A percentile compares a stretch with the other conserved stretches of the same genome.
These are phyloP conservation scores for Temnothorax longispinosus DNA, from an alignment of 1,140 invertebrate genomes.

Conservation along the genomic window DNA sequence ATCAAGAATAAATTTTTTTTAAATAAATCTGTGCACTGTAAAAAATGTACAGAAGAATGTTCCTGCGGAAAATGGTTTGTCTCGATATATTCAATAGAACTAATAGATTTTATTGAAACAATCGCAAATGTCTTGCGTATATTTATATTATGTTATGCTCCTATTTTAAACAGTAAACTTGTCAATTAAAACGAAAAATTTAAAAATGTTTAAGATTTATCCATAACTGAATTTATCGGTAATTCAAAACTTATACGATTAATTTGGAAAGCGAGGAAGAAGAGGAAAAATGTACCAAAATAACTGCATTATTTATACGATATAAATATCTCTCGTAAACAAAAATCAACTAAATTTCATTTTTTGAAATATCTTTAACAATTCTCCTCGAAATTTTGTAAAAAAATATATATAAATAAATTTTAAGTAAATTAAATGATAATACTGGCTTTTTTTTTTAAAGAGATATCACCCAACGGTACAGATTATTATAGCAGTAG, in stretches of 20 bases:
- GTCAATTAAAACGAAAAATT: conserved; percentile 14
- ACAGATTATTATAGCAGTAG: too few species aligned
- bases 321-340: neutral
- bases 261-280: neutral
- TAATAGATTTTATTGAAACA: neutral
- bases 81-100: too few species aligned
- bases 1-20: neutral
- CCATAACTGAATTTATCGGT: neutral
- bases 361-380: neutral
- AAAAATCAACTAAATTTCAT: neutral
- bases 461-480: neutral
- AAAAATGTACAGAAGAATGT: neutral
- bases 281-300: neutral
- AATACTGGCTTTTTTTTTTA: neutral
- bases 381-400: neutral
- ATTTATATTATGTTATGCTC: neutral
- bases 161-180: neutral
- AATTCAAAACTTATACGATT: neutral
- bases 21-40: neutral
- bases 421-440: neutral
- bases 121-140: neutral
- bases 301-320: neutral
- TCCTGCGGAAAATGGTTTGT: neutral
- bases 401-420: too few species aligned
- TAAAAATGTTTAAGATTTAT: neutral